Percentiles rank a stretch among this genome's conserved stretches.
phyloP scores from a whole-genome alignment of 2,797 vertebrate genomes.

The Pelochelys cantorii region DNA sequence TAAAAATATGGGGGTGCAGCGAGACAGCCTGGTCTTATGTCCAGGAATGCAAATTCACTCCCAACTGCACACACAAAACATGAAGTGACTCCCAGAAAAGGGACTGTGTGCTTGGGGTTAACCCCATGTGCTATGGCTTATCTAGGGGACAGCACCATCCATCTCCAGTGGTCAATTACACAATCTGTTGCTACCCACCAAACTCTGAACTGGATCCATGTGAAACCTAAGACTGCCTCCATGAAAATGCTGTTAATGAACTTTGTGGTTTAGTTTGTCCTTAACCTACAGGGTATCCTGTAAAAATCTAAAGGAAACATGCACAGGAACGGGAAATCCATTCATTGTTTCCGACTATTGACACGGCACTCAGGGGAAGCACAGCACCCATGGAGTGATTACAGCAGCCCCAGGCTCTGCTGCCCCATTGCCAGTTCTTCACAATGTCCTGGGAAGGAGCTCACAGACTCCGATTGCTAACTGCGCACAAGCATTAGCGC shows the following conservation, averaged over 20 bases:
- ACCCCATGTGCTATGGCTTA: background rate
- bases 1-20: too few species aligned
- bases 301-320: conserved; percentile 76
- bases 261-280: conserved; percentile 65
- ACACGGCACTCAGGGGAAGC: background rate
- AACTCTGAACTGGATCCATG: conserved; percentile 2
- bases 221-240: conserved; percentile 36
- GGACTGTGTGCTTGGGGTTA: rapidly evolving
- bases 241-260: background rate
- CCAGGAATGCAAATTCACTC: background rate
- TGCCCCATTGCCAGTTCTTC: background rate
- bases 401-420: background rate
- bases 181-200: background rate
- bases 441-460: background rate
- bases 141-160: rapidly evolving
- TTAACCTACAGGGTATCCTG: conserved; percentile 46
- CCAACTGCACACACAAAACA: background rate
- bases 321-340: conserved; percentile 76
- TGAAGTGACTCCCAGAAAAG: rapidly evolving
- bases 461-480: too few species aligned
- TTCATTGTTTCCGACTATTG: conserved; percentile 77
- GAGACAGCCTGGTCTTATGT: background rate
- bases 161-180: background rate
- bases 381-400: background rate
- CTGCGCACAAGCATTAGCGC: rapidly evolving